Conservation (phyloP, 1,140 invertebrate genomes). For the Tigriopus japonicus region DNA sequence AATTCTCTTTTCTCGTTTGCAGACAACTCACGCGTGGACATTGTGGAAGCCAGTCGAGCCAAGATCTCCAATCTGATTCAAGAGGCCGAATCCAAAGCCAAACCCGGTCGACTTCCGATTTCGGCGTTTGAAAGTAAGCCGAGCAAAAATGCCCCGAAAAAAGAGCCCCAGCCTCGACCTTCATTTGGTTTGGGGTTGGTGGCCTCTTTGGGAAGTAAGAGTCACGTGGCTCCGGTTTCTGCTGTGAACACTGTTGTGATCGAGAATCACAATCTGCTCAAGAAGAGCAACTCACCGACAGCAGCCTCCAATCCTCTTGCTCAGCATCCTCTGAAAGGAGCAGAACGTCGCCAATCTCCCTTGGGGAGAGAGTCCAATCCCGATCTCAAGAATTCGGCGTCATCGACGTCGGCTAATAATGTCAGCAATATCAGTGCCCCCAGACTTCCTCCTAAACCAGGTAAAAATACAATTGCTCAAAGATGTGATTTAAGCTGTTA, state of each 20-base stretch:
- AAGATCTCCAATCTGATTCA: not conserved
- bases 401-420: not conserved
- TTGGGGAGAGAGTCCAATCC: constrained; percentile 4
- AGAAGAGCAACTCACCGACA: not conserved
- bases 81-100: not conserved
- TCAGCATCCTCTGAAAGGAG: too few species aligned
- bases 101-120: too few species aligned
- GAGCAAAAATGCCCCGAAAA: too few species aligned
- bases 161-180: too few species aligned
- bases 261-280: constrained; percentile 10
- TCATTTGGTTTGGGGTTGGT: too few species aligned
- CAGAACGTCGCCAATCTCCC: not conserved
- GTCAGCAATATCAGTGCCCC: constrained; percentile 21
- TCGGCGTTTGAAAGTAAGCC: too few species aligned
- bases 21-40: too few species aligned
- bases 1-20: too few species aligned
- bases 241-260: not conserved
- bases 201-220: too few species aligned
- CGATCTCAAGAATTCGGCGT: constrained; percentile 4
- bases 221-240: too few species aligned
- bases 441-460: constrained; percentile 30
- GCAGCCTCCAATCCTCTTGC: too few species aligned
- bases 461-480: constrained; percentile 17
- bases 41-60: not conserved
- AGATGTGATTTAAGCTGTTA: too few species aligned